Percentiles rank a stretch among this genome's conserved stretches.
These are phyloP conservation scores for Buphagus erythrorhynchus DNA, from an alignment of 2,797 vertebrate genomes.

Conservation along the genomic window DNA sequence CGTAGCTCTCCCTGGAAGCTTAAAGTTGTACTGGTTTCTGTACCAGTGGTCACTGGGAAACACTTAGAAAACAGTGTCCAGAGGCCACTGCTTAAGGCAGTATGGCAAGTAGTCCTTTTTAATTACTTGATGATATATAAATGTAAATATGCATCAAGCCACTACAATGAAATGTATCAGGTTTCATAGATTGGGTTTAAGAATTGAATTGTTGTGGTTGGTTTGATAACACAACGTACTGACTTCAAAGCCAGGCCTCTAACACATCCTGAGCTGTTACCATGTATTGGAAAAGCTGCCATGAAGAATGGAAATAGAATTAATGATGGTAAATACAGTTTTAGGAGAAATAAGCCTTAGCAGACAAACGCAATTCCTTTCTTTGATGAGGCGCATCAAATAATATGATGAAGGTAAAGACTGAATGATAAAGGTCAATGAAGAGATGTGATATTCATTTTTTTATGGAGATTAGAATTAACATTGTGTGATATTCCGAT, in stretches of 20 bases:
- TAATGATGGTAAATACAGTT: constrained; percentile 36
- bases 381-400: constrained; percentile 61
- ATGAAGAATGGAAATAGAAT: constrained; percentile 13
- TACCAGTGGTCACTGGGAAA: neutral
- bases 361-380: constrained; percentile 56
- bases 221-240: neutral
- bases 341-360: constrained; percentile 55
- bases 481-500: constrained; percentile 56
- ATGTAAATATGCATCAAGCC: neutral
- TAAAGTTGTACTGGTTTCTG: neutral
- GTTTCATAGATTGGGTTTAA: neutral
- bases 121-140: neutral
- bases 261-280: neutral
- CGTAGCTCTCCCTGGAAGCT: neutral
- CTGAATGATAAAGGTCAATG: constrained; percentile 57
- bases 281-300: neutral
- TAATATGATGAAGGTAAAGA: constrained; percentile 58
- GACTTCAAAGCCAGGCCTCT: neutral
- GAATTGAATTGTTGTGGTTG: neutral
- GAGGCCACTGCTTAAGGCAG: neutral
- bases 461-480: constrained; percentile 62
- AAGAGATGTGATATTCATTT: constrained; percentile 47
- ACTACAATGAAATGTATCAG: fast-evolving
- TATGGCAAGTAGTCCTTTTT: neutral
- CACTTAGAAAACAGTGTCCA: neutral